These are phyloP conservation scores for Melanotaenia boesemani DNA, from an alignment of 2,797 vertebrate genomes.

Conservation along the genomic window DNA sequence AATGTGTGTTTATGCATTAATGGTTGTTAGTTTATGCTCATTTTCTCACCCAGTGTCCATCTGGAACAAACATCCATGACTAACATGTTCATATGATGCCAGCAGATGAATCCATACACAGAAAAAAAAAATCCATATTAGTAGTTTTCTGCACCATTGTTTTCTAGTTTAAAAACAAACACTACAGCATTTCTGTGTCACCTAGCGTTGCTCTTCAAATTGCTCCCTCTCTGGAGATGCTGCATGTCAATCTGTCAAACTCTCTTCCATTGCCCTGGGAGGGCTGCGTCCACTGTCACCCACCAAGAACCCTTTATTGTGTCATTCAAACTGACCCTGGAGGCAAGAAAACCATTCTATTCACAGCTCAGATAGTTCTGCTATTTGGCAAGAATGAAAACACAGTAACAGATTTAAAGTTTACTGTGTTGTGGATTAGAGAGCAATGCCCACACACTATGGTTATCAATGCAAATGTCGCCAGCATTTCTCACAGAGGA, in stretches of 20 bases:
- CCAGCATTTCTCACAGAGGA: no score
- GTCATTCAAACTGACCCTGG: constrained; percentile 36
- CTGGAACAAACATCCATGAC: constrained; percentile 1
- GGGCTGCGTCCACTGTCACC: constrained; percentile 23
- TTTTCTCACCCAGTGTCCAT: constrained; percentile 5
- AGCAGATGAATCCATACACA: constrained; percentile 11
- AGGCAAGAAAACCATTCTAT: constrained; percentile 6
- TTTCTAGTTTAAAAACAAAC: constrained; percentile 33
- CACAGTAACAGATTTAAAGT: background rate
- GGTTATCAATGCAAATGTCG: no score
- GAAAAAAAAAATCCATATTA: background rate
- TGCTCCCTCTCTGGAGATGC: constrained; percentile 18
- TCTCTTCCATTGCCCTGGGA: constrained; percentile 6
- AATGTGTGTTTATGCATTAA: background rate
- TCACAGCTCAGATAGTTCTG: background rate
- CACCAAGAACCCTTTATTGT: constrained; percentile 29
- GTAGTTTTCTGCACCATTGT: background rate
- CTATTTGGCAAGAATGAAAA: constrained; percentile 2
- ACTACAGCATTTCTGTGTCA: constrained; percentile 11
- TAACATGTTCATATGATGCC: constrained; percentile 27
- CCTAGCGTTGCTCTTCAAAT: constrained; percentile 4
- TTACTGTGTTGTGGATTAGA: constrained; percentile 3
- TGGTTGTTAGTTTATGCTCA: constrained; percentile 7
- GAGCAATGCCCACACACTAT: background rate
- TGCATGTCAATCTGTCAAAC: constrained; percentile 22